Evolutionary conservation across 2,888 invertebrate genomes (phyloP).

Genomic region (Tortrix viridana): DNA sequence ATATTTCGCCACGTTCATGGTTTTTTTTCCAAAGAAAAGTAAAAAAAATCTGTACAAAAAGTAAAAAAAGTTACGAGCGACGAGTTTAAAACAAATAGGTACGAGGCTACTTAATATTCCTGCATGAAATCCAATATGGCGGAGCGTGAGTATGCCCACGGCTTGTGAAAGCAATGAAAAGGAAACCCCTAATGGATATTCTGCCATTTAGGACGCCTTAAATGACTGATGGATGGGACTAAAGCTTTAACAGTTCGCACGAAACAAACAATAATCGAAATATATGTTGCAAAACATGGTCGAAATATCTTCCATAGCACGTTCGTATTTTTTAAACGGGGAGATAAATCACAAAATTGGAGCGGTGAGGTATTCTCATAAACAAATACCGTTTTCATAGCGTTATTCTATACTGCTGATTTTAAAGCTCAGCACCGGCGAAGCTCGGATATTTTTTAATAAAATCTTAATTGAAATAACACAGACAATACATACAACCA

Average conservation of each 20-base stretch:
- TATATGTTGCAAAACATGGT: no score
- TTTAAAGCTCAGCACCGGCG: slow-evolving; percentile 4
- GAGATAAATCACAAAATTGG: slow-evolving; percentile 7
- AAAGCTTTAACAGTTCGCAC: no score
- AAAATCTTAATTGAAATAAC: slow-evolving; percentile 6
- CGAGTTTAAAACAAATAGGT: slow-evolving; percentile 47
- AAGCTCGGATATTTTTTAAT: slow-evolving; percentile 9
- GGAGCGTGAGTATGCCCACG: slow-evolving; percentile 42
- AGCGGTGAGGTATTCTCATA: slow-evolving; percentile 10
- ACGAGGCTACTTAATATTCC: slow-evolving; percentile 44
- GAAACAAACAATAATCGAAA: not conserved
- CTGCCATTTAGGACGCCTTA: slow-evolving; percentile 52
- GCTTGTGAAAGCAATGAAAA: slow-evolving; percentile 57
- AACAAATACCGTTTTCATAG: slow-evolving; percentile 19
- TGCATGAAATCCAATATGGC: slow-evolving; percentile 56
- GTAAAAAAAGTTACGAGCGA: slow-evolving; percentile 22
- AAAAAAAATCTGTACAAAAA: not conserved
- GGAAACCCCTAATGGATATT: slow-evolving; percentile 64
- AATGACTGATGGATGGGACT: slow-evolving; percentile 61
- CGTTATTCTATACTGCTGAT: slow-evolving; percentile 14
- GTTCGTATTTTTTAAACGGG: not conserved
- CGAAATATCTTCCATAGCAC: no score
- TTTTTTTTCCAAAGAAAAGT: not conserved
- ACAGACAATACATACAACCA: slow-evolving; percentile 5
- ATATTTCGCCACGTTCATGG: no score